These are phyloP conservation scores for Calvadosia cruxmelitensis DNA, from an alignment of 30 jellyfish, hydroid and myxozoan species.

Conservation along the genomic window DNA sequence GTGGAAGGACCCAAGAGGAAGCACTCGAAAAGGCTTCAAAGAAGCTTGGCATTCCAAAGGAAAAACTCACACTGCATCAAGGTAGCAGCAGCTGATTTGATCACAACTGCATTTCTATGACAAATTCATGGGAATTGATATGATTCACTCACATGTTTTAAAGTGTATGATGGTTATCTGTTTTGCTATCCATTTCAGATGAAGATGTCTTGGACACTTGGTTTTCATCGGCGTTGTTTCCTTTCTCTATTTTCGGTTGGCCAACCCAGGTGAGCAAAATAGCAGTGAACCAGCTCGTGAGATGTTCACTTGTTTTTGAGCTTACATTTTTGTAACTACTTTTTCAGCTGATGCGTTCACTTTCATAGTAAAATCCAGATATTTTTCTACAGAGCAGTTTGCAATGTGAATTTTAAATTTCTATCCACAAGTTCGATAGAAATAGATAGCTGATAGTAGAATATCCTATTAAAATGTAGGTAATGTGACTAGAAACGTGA, in stretches of 20 bases:
- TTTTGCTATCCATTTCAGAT: slow-evolving; percentile 50
- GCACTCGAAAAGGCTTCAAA: slow-evolving; percentile 71
- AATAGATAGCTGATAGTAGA: too few species aligned
- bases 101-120: too few species aligned
- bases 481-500: too few species aligned
- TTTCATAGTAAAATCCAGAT: background rate
- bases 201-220: slow-evolving; percentile 98
- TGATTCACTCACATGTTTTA: too few species aligned
- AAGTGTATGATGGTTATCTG: too few species aligned
- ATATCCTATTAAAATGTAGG: too few species aligned
- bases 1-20: slow-evolving; percentile 83
- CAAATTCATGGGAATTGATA: too few species aligned
- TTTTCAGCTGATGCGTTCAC: background rate
- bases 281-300: too few species aligned
- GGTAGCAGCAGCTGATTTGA: too few species aligned
- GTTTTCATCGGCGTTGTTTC: slow-evolving; percentile 98
- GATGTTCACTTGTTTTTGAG: background rate
- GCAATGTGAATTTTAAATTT: too few species aligned
- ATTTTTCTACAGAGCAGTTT: too few species aligned
- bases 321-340: background rate
- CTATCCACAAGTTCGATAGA: too few species aligned
- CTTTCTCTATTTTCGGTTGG: slow-evolving; percentile 97
- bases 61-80: slow-evolving; percentile 56
- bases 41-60: slow-evolving; percentile 59
- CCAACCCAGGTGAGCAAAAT: slow-evolving; percentile 73